Conservation (phyloP, 2,797 vertebrate genomes). For the Myotis planiceps region DNA sequence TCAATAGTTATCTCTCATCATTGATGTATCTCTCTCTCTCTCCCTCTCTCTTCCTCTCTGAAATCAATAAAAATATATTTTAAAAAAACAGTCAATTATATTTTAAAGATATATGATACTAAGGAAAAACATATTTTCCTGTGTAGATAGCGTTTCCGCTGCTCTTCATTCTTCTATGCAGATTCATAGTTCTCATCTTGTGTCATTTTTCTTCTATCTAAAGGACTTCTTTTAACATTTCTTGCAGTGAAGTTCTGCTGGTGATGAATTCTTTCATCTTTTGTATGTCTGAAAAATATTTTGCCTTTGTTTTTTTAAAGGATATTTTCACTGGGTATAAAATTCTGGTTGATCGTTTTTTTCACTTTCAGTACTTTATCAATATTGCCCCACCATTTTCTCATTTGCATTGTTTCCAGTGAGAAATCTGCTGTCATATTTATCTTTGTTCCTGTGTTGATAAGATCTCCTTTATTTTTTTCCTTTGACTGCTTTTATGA, state of each 20-base stretch:
- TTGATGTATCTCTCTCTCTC: no score
- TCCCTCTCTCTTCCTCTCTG: no score
- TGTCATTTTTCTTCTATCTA: neutral
- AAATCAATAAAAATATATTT: no score
- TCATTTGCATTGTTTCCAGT: neutral
- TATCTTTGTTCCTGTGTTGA: neutral
- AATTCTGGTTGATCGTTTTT: neutral
- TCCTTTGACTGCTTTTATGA: neutral
- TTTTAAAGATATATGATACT: neutral
- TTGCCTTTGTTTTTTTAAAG: slow-evolving; percentile 1
- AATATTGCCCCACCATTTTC: neutral
- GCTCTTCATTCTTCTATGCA: neutral
- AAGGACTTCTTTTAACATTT: neutral
- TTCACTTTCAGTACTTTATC: neutral
- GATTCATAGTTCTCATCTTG: neutral
- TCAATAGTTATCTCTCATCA: no score
- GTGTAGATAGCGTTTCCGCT: neutral
- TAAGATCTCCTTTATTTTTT: neutral
- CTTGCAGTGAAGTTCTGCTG: neutral
- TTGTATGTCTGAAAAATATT: neutral
- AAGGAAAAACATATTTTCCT: neutral
- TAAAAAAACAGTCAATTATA: neutral
- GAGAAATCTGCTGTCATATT: neutral
- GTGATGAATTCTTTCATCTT: neutral
- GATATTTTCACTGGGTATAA: neutral